These are phyloP conservation scores for Botia kubotai DNA, from an alignment of 2,797 vertebrate genomes.

Conservation along the genomic window DNA sequence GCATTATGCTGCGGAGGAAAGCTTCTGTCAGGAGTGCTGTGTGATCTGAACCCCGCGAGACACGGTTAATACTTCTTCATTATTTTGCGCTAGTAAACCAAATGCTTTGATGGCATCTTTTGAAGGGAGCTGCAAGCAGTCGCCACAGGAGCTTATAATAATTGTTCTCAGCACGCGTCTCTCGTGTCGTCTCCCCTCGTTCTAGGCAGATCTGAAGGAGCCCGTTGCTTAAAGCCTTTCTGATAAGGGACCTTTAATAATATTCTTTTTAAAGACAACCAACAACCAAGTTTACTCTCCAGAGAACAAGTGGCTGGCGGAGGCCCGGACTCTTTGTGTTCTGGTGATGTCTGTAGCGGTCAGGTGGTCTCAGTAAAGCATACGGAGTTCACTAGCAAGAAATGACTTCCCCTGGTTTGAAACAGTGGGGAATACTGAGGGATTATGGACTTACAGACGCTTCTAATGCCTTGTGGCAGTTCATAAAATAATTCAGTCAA, in stretches of 20 bases:
- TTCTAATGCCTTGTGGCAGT: constrained; percentile 10
- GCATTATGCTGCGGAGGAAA: constrained; percentile 25
- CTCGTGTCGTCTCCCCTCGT: constrained; percentile 51
- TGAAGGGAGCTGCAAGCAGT: constrained; percentile 57
- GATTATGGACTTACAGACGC: constrained; percentile 9
- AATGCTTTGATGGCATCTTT: constrained; percentile 57
- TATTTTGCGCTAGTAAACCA: constrained; percentile 60
- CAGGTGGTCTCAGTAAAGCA: constrained; percentile 26
- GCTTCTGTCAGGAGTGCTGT: constrained; percentile 46
- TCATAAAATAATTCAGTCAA: not conserved
- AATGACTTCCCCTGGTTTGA: constrained; percentile 5
- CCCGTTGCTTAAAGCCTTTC: constrained; percentile 51
- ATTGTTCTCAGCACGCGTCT: constrained; percentile 58
- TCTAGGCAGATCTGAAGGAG: constrained; percentile 53
- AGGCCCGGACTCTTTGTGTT: not conserved
- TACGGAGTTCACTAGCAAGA: not conserved
- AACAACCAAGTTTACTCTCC: constrained; percentile 26
- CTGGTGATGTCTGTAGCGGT: constrained; percentile 7
- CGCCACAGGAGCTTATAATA: constrained; percentile 61
- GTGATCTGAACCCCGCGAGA: constrained; percentile 55
- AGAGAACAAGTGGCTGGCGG: not conserved
- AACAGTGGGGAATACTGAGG: not conserved
- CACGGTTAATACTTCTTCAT: constrained; percentile 59
- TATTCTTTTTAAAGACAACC: constrained; percentile 23
- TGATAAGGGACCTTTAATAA: constrained; percentile 58